Evolutionary conservation across 2,113 vertebrate species (phyloP).

Genomic region (Heteronetta atricapilla): DNA sequence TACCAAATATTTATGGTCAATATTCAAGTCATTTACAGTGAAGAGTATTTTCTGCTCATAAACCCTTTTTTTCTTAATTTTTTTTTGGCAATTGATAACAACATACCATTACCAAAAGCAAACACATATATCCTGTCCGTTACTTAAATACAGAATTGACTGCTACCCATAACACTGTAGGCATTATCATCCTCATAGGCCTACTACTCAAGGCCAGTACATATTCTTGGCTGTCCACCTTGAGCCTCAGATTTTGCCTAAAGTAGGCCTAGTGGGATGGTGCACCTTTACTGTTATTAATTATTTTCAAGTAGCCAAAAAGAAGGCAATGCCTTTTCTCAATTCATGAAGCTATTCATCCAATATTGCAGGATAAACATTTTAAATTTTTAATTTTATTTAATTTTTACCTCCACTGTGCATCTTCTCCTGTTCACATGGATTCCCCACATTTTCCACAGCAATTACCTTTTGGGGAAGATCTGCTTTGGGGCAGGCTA

Average conservation of each 20-base stretch:
- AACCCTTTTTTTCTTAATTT: background rate
- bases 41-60: conserved; percentile 62
- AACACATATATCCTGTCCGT: background rate
- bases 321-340: conserved; percentile 70
- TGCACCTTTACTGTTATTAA: background rate
- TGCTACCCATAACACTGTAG: conserved; percentile 4
- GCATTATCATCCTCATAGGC: conserved; percentile 10
- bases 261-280: conserved; percentile 52
- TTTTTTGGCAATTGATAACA: background rate
- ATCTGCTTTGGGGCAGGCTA: conserved; percentile 77
- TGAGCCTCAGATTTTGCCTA: conserved; percentile 61
- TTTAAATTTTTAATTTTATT: background rate
- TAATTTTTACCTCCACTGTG: conserved; percentile 81
- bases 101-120: background rate
- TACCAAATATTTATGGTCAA: background rate
- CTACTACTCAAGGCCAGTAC: conserved; percentile 53
- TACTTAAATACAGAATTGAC: background rate
- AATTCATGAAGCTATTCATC: conserved; percentile 72
- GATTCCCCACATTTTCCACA: conserved; percentile 81
- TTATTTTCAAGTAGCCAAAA: conserved; percentile 21
- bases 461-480: conserved; percentile 82
- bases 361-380: conserved; percentile 68
- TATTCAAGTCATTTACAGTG: background rate
- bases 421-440: conserved; percentile 85
- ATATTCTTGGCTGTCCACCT: conserved; percentile 29